Base-by-base conservation (phyloP, 35 echinoderm and acorn worm genomes). In the Apostichopus japonicus region DNA sequence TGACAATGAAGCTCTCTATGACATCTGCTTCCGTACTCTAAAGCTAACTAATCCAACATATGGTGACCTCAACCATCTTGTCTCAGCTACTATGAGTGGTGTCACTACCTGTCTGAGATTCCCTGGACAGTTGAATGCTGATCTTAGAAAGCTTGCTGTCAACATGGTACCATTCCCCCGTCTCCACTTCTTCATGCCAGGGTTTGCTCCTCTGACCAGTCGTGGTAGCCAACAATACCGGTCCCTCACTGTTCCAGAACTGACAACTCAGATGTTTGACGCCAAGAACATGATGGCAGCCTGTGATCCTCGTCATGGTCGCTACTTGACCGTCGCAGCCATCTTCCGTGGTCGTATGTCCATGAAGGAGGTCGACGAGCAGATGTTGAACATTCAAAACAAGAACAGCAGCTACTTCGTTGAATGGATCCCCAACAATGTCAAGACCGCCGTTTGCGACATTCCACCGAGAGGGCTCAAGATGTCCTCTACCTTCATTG, bases 261-360 rank as follows among this genome's bases (percentile, higher is more conserved):
- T 96, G 16, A 94, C 95, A 8, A 93, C 94, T 83, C 96, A 97
- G 84, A 97, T 97, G 96, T 97, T 97, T 56, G 96, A 97, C 88
- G 96, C 27, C 27, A 33, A 33, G 27, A 33, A 33, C 27, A 33
- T 33, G 27, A 33, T 33, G 27, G 27, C 27, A 33, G 27, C 27
- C 27, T 33, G 27, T 2, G 27, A 33, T 33, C 27, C 27, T 33
- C 27, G 27, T 33, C 94, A 95, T 53, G 93, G 96, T 57, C 94
- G 94, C 33, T 98, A 95, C 73, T 90, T 98, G 57, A 98, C 96
- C 21, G 96, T 98, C 13, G 96, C 96, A 19, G 96, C 94, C 33
- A 95, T 95, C 23, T 97, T 98, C 94, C 96, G 94, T 92, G 94
- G 96, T 24, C 96, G 96, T 52, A 98, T 98, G 96, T 98, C 96